A percentile compares a stretch with the other conserved stretches of the same genome.
phyloP scores from a whole-genome alignment of 64 coral and sea anemone species.

The Porites lutea region DNA sequence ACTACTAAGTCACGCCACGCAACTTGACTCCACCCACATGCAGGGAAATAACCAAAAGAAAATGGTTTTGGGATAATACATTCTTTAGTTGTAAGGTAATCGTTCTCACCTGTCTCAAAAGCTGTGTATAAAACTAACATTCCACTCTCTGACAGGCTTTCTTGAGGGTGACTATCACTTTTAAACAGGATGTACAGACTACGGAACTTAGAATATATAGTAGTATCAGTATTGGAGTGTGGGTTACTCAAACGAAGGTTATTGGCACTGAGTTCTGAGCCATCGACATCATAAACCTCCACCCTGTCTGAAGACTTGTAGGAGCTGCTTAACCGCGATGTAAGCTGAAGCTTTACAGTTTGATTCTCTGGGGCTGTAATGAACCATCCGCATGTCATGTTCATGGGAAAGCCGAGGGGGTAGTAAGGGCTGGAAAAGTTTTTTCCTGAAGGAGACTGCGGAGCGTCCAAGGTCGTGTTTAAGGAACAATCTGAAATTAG shows the following conservation, averaged over 20 bases:
- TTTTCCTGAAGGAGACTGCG: not conserved
- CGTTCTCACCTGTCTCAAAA: not conserved
- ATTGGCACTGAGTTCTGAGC: not conserved
- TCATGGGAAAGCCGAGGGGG: not conserved
- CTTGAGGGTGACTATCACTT: not conserved
- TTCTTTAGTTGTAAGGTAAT: too few species aligned
- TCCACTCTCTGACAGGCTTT: not conserved
- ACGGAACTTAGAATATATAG: conserved; percentile 18
- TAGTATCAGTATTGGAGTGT: not conserved
- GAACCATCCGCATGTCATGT: conserved; percentile 25
- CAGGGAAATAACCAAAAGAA: too few species aligned
- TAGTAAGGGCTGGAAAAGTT: conserved; percentile 48
- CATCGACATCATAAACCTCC: conserved; percentile 22
- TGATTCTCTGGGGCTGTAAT: conserved; percentile 22
- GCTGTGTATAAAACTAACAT: conserved; percentile 16
- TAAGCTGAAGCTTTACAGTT: not conserved
- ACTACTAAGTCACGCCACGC: too few species aligned
- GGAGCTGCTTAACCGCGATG: not conserved
- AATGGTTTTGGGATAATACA: too few species aligned
- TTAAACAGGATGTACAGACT: conserved; percentile 10
- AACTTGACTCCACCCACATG: too few species aligned
- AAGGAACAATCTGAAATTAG: not conserved
- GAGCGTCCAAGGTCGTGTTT: conserved; percentile 13
- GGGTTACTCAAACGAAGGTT: not conserved
- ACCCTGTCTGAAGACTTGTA: not conserved